A percentile compares a stretch with the other conserved stretches of the same genome.
These are phyloP conservation scores for Drosophila quasianomalipes DNA, from an alignment of 2,888 invertebrate genomes.

Conservation along the genomic window DNA sequence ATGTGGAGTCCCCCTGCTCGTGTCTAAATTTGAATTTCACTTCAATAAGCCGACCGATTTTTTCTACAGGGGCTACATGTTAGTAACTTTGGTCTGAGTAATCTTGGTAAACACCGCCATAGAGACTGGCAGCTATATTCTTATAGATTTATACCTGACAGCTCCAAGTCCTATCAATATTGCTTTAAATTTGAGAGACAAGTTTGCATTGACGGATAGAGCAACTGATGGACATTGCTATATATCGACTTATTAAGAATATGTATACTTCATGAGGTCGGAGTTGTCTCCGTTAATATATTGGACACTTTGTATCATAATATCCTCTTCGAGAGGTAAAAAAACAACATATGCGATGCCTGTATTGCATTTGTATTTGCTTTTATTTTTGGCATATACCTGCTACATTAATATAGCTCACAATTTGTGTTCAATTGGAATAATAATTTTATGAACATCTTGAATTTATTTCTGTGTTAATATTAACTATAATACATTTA, in stretches of 20 bases:
- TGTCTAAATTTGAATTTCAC: neutral
- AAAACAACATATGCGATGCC: no score
- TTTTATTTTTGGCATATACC: neutral
- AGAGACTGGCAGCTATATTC: neutral
- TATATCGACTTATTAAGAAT: neutral
- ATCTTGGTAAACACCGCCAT: neutral
- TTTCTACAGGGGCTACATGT: neutral
- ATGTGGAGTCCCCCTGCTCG: neutral
- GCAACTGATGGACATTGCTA: no score
- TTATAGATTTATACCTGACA: neutral
- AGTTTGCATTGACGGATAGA: no score
- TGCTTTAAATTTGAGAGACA: neutral
- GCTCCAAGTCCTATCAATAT: no score
- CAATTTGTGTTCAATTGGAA: neutral
- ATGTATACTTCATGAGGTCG: neutral
- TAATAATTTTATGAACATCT: neutral
- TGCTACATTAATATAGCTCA: neutral
- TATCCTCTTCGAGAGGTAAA: no score
- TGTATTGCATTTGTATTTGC: no score
- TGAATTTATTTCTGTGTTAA: neutral
- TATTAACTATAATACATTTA: no score
- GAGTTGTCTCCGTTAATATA: neutral
- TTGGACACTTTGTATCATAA: neutral
- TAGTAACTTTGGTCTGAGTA: neutral
- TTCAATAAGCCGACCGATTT: neutral